Conservation (phyloP, 2,888 invertebrate genomes). For the Brachyptera risi region DNA sequence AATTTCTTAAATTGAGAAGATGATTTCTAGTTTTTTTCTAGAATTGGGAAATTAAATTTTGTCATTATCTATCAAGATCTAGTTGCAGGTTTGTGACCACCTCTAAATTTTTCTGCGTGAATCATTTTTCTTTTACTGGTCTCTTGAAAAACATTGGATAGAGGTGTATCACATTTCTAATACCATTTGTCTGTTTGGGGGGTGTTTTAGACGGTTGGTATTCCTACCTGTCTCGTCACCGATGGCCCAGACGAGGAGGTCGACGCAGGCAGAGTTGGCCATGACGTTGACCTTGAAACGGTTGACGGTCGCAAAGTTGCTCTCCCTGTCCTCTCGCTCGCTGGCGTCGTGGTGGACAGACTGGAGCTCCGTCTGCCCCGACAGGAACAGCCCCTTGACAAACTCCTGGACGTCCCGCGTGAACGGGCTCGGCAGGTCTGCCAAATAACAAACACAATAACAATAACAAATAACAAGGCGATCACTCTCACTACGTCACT, state of each 20-base stretch:
- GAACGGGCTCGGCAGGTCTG: constrained; percentile 80
- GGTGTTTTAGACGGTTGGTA: too few species aligned
- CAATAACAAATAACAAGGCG: not conserved
- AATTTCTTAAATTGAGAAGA: too few species aligned
- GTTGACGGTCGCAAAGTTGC: constrained; percentile 75
- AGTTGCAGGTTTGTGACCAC: too few species aligned
- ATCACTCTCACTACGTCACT: too few species aligned
- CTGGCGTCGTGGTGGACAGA: constrained; percentile 80
- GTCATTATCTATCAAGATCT: too few species aligned
- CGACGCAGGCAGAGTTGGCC: constrained; percentile 96
- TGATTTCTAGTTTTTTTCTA: too few species aligned
- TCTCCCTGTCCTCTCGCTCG: constrained; percentile 76
- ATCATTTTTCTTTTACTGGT: too few species aligned
- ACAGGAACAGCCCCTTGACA: constrained; percentile 81
- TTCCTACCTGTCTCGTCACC: constrained; percentile 91
- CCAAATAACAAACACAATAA: not conserved
- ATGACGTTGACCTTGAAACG: constrained; percentile 93
- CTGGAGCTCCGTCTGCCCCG: constrained; percentile 90
- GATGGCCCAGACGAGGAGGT: constrained; percentile 96
- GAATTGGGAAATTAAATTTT: too few species aligned
- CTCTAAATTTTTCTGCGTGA: too few species aligned
- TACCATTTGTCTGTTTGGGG: too few species aligned
- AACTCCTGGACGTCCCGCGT: constrained; percentile 91
- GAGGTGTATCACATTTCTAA: too few species aligned
- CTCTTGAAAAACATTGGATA: too few species aligned